A percentile compares a stretch with the other conserved stretches of the same genome.
Conservation (phyloP, 2,888 invertebrate genomes). For the Thecocarcelia acutangulata region DNA sequence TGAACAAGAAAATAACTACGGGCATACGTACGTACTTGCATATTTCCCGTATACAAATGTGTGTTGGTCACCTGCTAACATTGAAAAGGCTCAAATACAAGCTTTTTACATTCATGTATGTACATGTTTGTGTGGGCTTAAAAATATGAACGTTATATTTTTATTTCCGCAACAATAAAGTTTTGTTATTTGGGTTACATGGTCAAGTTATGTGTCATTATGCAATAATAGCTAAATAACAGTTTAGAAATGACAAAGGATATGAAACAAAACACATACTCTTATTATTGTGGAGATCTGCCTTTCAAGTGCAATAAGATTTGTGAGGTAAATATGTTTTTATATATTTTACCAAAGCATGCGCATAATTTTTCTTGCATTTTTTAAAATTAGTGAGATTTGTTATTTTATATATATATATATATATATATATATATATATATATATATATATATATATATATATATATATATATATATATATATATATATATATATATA, state of each 20-base stretch:
- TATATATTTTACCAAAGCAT: too few species aligned
- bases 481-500: too few species aligned
- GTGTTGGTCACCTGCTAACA: slow-evolving; percentile 22
- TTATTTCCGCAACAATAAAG: slow-evolving; percentile 32
- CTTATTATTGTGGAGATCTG: too few species aligned
- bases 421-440: too few species aligned
- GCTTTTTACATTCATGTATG: slow-evolving; percentile 32
- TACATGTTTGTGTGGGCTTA: slow-evolving; percentile 5
- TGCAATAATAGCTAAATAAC: slow-evolving; percentile 64
- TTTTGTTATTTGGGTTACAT: slow-evolving; percentile 64
- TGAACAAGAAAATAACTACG: slow-evolving; percentile 75
- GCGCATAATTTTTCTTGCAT: too few species aligned
- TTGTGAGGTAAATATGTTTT: too few species aligned
- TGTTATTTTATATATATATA: too few species aligned
- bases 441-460: too few species aligned
- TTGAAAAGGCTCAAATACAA: slow-evolving; percentile 35
- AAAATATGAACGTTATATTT: background rate
- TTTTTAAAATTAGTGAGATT: too few species aligned
- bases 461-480: too few species aligned
- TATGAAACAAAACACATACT: slow-evolving; percentile 70
- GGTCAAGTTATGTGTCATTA: slow-evolving; percentile 66
- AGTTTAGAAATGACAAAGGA: slow-evolving; percentile 76
- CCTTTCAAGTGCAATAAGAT: too few species aligned
- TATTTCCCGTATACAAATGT: slow-evolving; percentile 29
- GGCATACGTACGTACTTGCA: too few species aligned